Percentiles rank a stretch among this genome's conserved stretches.
Conservation (phyloP, 2,113 vertebrate species). For the Calyptommatus sinebrachiatus region DNA sequence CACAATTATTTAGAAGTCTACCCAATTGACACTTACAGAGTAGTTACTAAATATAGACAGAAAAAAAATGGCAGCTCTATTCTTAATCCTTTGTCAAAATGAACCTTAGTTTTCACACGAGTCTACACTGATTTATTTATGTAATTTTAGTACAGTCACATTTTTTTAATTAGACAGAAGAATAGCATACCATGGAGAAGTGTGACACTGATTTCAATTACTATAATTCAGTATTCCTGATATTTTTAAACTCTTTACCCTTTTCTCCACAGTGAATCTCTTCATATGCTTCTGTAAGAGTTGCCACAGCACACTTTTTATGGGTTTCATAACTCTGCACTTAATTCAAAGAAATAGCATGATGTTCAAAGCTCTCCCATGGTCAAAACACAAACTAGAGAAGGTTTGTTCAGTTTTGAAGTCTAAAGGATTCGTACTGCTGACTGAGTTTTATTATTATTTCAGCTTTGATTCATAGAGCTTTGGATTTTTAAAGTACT, state of each 20-base stretch:
- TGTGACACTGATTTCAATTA: background rate
- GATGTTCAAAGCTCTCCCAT: constrained; percentile 33
- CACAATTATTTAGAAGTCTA: background rate
- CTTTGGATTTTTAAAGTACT: constrained; percentile 28
- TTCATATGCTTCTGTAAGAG: background rate
- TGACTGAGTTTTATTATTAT: constrained; percentile 32
- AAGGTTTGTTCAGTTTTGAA: constrained; percentile 37
- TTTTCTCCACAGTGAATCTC: background rate
- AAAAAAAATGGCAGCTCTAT: background rate
- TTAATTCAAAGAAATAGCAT: constrained; percentile 19
- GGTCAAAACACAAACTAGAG: background rate
- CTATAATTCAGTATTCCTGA: background rate
- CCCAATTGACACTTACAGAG: background rate
- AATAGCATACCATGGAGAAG: constrained; percentile 2
- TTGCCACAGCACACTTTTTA: background rate
- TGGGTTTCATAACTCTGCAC: background rate
- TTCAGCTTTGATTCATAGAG: constrained; percentile 33
- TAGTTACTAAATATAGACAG: background rate
- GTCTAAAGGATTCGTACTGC: constrained; percentile 21
- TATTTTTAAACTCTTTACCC: background rate
- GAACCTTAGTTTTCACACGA: background rate
- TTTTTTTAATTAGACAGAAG: background rate
- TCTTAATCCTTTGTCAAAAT: background rate
- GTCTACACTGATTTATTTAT: background rate
- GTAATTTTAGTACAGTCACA: background rate